These are phyloP conservation scores for Callipepla squamata DNA, from an alignment of 2,113 vertebrate species.

Conservation along the genomic window DNA sequence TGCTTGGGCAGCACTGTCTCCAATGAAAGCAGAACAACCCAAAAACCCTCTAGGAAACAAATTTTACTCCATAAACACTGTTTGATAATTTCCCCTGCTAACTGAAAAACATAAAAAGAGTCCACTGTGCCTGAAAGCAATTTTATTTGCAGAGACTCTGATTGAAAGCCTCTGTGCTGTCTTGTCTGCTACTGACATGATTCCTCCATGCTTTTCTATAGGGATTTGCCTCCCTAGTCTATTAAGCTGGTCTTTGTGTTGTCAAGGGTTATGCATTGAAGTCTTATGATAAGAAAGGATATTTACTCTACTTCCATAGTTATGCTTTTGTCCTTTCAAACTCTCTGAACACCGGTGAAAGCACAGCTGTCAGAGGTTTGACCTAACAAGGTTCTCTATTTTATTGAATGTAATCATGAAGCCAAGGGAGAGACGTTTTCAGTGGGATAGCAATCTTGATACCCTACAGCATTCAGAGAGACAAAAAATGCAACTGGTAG, in stretches of 20 bases:
- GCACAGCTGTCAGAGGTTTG: constrained; percentile 28
- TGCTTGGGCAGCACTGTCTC: background rate
- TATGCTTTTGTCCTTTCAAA: constrained; percentile 3
- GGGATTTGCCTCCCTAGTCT: constrained; percentile 37
- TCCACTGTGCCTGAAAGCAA: background rate
- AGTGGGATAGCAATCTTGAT: background rate
- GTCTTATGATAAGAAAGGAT: constrained; percentile 5
- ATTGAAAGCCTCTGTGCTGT: constrained; percentile 32
- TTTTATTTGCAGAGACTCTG: constrained; percentile 46
- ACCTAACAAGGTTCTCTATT: constrained; percentile 9
- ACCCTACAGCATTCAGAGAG: background rate
- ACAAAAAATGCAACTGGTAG: background rate
- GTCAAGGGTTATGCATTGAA: constrained; percentile 7
- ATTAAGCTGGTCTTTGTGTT: constrained; percentile 34
- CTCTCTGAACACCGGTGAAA: constrained; percentile 65
- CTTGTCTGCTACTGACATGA: background rate
- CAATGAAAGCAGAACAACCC: background rate
- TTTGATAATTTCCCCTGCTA: background rate
- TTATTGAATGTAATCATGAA: background rate
- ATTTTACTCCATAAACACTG: background rate
- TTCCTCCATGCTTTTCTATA: background rate
- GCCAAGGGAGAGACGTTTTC: background rate
- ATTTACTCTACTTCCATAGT: constrained; percentile 40
- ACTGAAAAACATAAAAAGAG: background rate
- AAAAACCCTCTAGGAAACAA: background rate